Conservation (phyloP, 2,113 vertebrate genomes). For the Bubalus kerabau region DNA sequence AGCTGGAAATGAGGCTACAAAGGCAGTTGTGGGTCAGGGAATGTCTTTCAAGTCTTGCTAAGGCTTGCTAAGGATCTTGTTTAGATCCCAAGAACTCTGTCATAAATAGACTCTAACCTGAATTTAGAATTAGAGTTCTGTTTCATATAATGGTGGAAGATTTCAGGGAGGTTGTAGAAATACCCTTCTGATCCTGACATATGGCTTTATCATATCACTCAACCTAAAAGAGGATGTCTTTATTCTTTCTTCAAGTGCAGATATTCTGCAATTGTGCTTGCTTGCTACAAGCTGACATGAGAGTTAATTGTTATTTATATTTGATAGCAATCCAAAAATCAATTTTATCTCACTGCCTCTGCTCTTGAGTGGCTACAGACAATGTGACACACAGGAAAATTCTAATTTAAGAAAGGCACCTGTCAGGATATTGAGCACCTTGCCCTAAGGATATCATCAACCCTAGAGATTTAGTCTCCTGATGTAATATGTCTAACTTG, state of each 20-base stretch:
- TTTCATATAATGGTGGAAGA: neutral
- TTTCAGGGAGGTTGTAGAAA: neutral
- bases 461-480: constrained; percentile 64
- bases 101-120: neutral
- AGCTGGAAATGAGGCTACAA: neutral
- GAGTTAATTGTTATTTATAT: constrained; percentile 71
- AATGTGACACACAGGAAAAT: constrained; percentile 46
- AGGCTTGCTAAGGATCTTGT: neutral
- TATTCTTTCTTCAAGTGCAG: constrained; percentile 24
- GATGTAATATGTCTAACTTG: constrained; percentile 70
- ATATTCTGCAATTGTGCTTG: constrained; percentile 17
- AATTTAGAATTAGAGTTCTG: constrained; percentile 1
- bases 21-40: neutral
- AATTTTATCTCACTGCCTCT: constrained; percentile 22
- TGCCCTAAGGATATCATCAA: constrained; percentile 62
- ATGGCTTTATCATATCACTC: neutral
- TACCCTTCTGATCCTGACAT: neutral
- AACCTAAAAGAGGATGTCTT: constrained; percentile 34
- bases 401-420: constrained; percentile 62
- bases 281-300: constrained; percentile 6
- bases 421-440: constrained; percentile 58
- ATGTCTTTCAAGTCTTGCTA: neutral
- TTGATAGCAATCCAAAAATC: constrained; percentile 47
- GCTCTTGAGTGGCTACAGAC: constrained; percentile 34
- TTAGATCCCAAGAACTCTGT: neutral